Evolutionary conservation across 2,113 vertebrate species (phyloP).

Genomic region (Vimba vimba): DNA sequence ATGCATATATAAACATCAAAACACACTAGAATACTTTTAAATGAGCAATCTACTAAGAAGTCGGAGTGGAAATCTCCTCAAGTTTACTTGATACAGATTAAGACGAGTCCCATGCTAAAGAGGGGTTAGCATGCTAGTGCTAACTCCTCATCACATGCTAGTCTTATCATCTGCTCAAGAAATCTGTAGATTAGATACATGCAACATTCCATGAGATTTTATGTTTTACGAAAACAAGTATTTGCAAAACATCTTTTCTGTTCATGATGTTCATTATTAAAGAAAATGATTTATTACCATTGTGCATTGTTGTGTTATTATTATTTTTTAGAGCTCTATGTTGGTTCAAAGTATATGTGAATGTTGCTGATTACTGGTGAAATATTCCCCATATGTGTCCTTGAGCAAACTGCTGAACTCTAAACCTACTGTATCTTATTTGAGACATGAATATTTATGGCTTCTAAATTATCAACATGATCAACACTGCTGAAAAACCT

Average conservation of each 20-base stretch:
- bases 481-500: background rate
- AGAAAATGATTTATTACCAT: conserved; percentile 36
- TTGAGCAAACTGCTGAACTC: background rate
- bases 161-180: conserved; percentile 29
- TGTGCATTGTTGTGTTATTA: background rate
- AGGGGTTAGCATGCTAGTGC: background rate
- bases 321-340: background rate
- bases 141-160: background rate
- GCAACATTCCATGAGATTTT: conserved; percentile 40
- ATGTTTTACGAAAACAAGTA: conserved; percentile 12
- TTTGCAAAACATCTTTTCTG: conserved; percentile 23
- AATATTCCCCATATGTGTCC: background rate
- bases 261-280: conserved; percentile 49
- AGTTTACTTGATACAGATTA: background rate
- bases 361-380: background rate
- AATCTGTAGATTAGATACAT: background rate
- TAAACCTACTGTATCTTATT: background rate
- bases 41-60: background rate
- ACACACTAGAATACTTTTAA: conserved; percentile 24
- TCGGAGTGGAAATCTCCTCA: background rate
- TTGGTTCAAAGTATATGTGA: background rate
- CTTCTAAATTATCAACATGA: background rate
- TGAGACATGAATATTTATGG: background rate
- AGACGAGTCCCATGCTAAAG: background rate
- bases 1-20: background rate